These are phyloP conservation scores for Papilio polytes DNA, from an alignment of 1,140 invertebrate genomes.

Conservation along the genomic window DNA sequence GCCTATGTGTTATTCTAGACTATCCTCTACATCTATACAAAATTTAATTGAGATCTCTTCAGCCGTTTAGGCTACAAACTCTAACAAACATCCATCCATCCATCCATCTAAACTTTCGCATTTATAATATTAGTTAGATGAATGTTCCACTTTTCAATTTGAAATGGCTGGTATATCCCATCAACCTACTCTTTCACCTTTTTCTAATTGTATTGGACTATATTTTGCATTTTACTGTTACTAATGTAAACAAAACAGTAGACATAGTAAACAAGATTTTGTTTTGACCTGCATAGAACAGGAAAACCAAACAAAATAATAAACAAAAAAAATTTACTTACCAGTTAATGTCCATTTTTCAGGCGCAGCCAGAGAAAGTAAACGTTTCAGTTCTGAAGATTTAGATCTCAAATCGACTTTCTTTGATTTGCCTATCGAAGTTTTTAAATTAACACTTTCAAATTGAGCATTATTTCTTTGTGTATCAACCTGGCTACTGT, in stretches of 20 bases:
- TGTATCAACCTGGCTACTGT: slow-evolving; percentile 70
- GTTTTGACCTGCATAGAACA: neutral
- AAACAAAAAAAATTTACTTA: slow-evolving; percentile 53
- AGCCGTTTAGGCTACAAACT: no score
- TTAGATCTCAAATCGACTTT: slow-evolving; percentile 80
- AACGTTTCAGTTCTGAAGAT: slow-evolving; percentile 85
- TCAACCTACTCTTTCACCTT: neutral
- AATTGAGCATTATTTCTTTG: slow-evolving; percentile 64
- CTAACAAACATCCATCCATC: no score
- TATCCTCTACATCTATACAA: no score
- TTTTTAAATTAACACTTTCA: slow-evolving; percentile 59
- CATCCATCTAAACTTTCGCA: no score
- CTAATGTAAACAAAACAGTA: neutral
- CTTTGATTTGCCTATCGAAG: slow-evolving; percentile 51
- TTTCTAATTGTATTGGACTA: neutral
- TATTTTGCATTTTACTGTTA: neutral
- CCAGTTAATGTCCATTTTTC: slow-evolving; percentile 89
- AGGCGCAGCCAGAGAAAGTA: slow-evolving; percentile 87
- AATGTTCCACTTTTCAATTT: no score
- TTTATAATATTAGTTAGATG: no score
- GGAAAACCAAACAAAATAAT: neutral
- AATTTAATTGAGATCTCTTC: no score
- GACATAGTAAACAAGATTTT: neutral
- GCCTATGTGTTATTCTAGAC: no score
- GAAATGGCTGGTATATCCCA: neutral